Conservation (phyloP, 2,888 invertebrate species). For the Phorcus lineatus region DNA sequence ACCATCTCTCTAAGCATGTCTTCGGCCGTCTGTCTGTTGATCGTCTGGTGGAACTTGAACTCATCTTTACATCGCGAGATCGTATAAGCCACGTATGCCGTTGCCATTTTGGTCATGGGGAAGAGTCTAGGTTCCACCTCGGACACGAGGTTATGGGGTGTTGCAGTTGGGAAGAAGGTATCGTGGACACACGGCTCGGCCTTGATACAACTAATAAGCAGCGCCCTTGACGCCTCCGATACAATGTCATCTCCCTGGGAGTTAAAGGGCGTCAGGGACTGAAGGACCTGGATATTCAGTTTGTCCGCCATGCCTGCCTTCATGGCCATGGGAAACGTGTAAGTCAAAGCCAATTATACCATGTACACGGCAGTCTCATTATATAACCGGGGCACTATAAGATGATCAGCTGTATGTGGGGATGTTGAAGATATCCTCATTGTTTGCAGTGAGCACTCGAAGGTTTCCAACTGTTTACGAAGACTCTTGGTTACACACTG, state of each 20-base stretch:
- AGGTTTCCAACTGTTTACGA: too few species aligned
- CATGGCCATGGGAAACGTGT: neutral
- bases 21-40: slow-evolving; percentile 59
- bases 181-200: slow-evolving; percentile 59
- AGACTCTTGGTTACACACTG: too few species aligned
- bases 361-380: too few species aligned
- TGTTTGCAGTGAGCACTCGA: too few species aligned
- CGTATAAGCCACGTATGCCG: slow-evolving; percentile 62
- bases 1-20: slow-evolving; percentile 61
- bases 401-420: neutral
- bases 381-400: neutral
- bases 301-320: slow-evolving; percentile 27
- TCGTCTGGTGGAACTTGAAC: slow-evolving; percentile 62
- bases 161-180: slow-evolving; percentile 65
- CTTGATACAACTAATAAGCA: slow-evolving; percentile 65
- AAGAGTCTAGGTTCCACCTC: slow-evolving; percentile 55
- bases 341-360: neutral
- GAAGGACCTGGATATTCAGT: slow-evolving; percentile 61
- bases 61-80: slow-evolving; percentile 62
- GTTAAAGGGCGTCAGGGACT: slow-evolving; percentile 62
- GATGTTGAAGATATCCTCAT: too few species aligned
- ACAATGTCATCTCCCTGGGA: slow-evolving; percentile 61
- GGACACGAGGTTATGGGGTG: slow-evolving; percentile 46
- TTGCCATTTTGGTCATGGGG: slow-evolving; percentile 64
- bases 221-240: slow-evolving; percentile 61